Conservation (phyloP, 2,113 vertebrate species). For the Xyliphius kryptos region DNA sequence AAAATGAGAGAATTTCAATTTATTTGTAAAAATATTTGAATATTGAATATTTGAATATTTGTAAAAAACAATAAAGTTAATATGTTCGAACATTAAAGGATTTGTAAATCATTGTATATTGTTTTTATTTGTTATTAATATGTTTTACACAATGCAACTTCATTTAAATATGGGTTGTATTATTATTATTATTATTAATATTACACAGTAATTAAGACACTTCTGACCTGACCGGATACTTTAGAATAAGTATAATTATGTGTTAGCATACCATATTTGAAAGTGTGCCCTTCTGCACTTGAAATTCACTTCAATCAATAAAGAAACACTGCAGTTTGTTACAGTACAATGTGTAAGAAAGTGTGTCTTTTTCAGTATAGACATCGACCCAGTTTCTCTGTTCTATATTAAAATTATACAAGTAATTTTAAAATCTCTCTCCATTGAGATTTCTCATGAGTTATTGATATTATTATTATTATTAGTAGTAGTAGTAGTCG, state of each 20-base stretch:
- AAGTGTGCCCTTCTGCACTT: slow-evolving; percentile 6
- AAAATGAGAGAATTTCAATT: too few relatives aligned
- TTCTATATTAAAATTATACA: slow-evolving; percentile 23
- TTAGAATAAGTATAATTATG: neutral
- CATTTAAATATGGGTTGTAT: too few relatives aligned
- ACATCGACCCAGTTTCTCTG: slow-evolving; percentile 6
- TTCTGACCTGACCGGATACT: neutral
- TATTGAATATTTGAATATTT: too few relatives aligned
- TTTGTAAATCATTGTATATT: too few relatives aligned
- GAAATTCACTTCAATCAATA: neutral
- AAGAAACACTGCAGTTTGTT: slow-evolving; percentile 11
- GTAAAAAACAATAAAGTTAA: too few relatives aligned
- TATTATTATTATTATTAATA: too few relatives aligned
- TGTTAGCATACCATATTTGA: neutral
- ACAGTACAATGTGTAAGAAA: neutral
- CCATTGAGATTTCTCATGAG: neutral
- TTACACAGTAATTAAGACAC: slow-evolving; percentile 6
- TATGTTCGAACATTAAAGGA: too few relatives aligned
- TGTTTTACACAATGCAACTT: too few relatives aligned
- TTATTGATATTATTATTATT: too few relatives aligned
- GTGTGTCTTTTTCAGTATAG: neutral
- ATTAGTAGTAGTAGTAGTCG: too few relatives aligned
- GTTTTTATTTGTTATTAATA: too few relatives aligned
- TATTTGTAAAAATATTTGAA: too few relatives aligned
- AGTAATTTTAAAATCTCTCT: neutral